phyloP scores from a whole-genome alignment of 2,113 vertebrate species.

The Ancistrus triradiatus region DNA sequence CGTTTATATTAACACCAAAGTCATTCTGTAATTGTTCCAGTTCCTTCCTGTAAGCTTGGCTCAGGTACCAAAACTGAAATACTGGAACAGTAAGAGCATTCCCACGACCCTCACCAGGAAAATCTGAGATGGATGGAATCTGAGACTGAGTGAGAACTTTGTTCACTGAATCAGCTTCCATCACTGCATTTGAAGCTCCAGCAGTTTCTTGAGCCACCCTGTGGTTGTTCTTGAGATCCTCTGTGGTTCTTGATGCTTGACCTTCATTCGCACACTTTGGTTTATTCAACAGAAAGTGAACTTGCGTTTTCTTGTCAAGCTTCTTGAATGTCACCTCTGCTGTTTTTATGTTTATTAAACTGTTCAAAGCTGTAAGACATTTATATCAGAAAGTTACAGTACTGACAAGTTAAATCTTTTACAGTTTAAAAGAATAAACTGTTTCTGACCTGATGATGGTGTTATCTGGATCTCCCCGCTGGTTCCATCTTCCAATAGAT shows the following conservation, averaged over 20 bases:
- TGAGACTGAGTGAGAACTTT: too few relatives aligned
- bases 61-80: conserved; percentile 45
- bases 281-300: background rate
- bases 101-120: too few relatives aligned
- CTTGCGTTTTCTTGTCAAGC: background rate
- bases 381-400: background rate
- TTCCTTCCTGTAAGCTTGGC: conserved; percentile 41
- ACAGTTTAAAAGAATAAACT: background rate
- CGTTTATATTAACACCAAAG: conserved; percentile 8
- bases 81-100: conserved; percentile 5
- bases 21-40: conserved; percentile 31
- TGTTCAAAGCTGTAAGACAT: background rate
- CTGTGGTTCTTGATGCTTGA: too few relatives aligned
- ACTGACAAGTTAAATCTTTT: background rate
- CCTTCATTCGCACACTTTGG: background rate
- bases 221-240: too few relatives aligned
- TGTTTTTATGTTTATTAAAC: background rate
- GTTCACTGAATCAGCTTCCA: background rate
- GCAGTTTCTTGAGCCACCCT: too few relatives aligned
- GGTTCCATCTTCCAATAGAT: fast-evolving
- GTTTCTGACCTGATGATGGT: conserved; percentile 43
- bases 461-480: conserved; percentile 15
- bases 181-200: background rate
- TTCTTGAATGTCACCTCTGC: background rate
- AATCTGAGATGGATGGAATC: too few relatives aligned